Evolutionary conservation across 1,140 invertebrate genomes (phyloP).

Genomic region (Drosophila bocki): DNA sequence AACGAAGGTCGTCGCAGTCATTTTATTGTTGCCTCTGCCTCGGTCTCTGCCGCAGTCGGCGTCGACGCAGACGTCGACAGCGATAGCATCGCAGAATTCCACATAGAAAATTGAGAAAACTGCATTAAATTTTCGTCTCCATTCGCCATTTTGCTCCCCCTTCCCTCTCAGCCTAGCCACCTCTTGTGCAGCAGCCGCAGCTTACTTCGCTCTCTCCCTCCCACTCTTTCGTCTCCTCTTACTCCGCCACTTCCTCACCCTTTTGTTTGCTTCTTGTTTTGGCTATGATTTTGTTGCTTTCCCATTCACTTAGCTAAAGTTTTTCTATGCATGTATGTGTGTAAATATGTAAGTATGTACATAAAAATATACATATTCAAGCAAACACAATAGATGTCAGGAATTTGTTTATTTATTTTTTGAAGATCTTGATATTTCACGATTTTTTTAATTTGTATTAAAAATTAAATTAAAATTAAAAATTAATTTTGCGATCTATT

Average conservation of each 20-base stretch:
- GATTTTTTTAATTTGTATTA: not conserved
- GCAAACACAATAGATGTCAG: conserved; percentile 15
- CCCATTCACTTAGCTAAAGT: conserved; percentile 31
- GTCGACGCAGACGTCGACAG: conserved; percentile 22
- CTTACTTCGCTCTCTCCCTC: conserved; percentile 27
- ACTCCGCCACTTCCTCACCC: not conserved
- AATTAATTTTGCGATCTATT: not conserved
- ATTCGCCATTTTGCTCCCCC: conserved; percentile 6
- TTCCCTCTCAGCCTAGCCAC: not conserved
- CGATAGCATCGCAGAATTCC: conserved; percentile 53
- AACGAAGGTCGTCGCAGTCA: conserved; percentile 69
- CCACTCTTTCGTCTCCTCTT: not conserved
- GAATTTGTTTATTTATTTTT: not conserved
- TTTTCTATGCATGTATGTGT: conserved; percentile 10
- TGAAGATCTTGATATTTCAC: not conserved
- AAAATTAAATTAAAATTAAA: not conserved
- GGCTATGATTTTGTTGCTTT: conserved; percentile 47
- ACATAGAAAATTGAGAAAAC: conserved; percentile 78
- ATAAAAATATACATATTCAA: conserved; percentile 1
- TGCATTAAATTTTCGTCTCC: conserved; percentile 76
- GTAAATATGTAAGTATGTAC: not conserved
- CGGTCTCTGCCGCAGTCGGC: conserved; percentile 10
- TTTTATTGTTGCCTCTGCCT: conserved; percentile 42
- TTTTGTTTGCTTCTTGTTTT: conserved; percentile 45
- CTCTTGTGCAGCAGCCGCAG: conserved; percentile 40